phyloP scores from a whole-genome alignment of 2,888 invertebrate genomes.

The Pseudococcus viburni region DNA sequence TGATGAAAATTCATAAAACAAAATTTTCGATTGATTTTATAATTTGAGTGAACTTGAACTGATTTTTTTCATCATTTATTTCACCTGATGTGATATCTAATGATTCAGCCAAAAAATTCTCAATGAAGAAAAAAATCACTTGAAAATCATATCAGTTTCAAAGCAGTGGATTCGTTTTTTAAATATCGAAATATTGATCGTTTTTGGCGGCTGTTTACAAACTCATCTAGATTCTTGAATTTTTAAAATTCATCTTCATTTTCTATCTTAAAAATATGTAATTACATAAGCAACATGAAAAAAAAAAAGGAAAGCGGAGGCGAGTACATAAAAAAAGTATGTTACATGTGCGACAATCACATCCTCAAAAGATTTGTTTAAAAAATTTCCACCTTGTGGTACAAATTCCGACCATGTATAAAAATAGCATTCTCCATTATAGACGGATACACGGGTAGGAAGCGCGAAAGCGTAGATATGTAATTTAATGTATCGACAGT shows the following conservation, averaged over 20 bases:
- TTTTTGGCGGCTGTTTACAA: no score
- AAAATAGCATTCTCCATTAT: neutral
- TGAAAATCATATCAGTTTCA: no score
- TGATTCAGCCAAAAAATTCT: no score
- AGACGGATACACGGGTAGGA: constrained; percentile 31
- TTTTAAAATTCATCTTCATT: neutral
- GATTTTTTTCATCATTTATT: no score
- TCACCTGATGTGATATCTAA: no score
- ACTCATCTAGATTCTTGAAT: neutral
- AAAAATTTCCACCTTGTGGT: neutral
- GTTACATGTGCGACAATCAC: neutral
- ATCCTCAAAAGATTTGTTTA: neutral
- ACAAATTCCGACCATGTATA: neutral
- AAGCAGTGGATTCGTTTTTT: no score
- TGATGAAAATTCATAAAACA: no score
- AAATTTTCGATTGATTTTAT: no score
- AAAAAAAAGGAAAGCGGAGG: neutral
- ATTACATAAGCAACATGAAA: neutral
- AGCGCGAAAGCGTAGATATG: neutral
- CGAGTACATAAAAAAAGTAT: neutral
- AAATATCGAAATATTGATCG: no score
- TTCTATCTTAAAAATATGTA: neutral
- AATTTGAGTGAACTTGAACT: no score
- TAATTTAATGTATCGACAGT: constrained; percentile 10
- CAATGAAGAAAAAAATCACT: no score